Base-by-base conservation (phyloP, 2,797 vertebrate species). In the Cossypha dichroa region DNA sequence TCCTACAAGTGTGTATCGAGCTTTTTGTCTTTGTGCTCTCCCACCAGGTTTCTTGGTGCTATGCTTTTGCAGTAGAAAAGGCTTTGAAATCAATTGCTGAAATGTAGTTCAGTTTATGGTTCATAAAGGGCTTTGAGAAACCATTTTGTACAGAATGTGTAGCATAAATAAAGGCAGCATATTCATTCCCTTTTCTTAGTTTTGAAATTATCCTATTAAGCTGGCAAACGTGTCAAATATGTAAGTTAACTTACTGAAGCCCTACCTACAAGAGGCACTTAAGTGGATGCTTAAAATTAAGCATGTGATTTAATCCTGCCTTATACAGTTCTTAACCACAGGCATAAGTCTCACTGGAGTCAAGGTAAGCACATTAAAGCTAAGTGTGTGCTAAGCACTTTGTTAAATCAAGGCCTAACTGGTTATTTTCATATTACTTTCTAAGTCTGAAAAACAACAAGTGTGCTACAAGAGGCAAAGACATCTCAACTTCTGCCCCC, bases 211-310 rank as follows among this genome's bases (percentile, higher is more conserved):
- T 79, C 73, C 56, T 56, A 63, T 80, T 87, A 86, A 91, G 45
- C 36, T 41, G 41, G 70, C 49, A 94, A 93, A 75, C 15, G 33
- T 82, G 82, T 77, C 82, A 90, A 80, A 82, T 75, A 64, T 41
- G 60, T 93, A 88, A 81, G 28, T 85, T 80, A 70, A 66, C n/a
- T 73, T 86, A 66, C 55, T 41, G 79, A 88, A 85, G 72, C 15
- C 43, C 33, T 93, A 26, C 64, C 48, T 85, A 93, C 46, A 85
- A 85, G 69, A 88, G 69, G 58, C 40, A 81, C 79, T 88, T 91
- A 90, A 94, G 95, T 55, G 46, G 19, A 52, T 88, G 59, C 66
- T 94, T 94, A 96, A 94, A 95, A 93, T 91, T 90, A 90, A 86
- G 55, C 66, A 49, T 16, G 51, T 96, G 59, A 95, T 91, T 96